These are phyloP conservation scores for Hippocampus kuda DNA, from an alignment of 2,797 vertebrate genomes.

Conservation along the genomic window DNA sequence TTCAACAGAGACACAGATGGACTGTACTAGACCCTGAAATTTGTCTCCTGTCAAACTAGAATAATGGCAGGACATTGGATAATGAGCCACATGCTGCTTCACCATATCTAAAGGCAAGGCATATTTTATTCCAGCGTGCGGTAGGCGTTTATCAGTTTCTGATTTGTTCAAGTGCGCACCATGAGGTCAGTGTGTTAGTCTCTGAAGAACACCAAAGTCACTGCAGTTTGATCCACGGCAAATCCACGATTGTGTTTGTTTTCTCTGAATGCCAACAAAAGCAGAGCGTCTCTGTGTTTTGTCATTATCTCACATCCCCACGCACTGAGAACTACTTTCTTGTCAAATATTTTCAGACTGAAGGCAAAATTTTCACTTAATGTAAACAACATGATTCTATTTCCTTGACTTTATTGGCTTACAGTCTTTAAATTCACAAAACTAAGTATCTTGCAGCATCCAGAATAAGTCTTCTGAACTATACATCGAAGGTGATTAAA, in stretches of 20 bases:
- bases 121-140: too few relatives aligned
- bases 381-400: background rate
- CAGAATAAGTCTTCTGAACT: background rate
- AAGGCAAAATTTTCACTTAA: slow-evolving; percentile 11
- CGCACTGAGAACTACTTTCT: slow-evolving; percentile 14
- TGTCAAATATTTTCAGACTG: slow-evolving; percentile 34
- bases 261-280: slow-evolving; percentile 44
- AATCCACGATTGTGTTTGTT: slow-evolving; percentile 48
- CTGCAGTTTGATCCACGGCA: slow-evolving; percentile 35
- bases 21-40: background rate
- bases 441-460: background rate
- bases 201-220: slow-evolving; percentile 62
- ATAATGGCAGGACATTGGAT: background rate
- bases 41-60: background rate
- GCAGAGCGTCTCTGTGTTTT: slow-evolving; percentile 57
- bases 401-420: background rate
- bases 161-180: slow-evolving; percentile 49
- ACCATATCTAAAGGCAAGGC: background rate
- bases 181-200: slow-evolving; percentile 54
- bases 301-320: slow-evolving; percentile 39
- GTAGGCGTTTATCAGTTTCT: background rate
- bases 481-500: too few relatives aligned
- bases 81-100: background rate
- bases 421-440: background rate
- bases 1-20: background rate